A percentile compares a stretch with the other conserved stretches of the same genome.
These are phyloP conservation scores for Cephus pulcher DNA, from an alignment of 2,888 invertebrate species.

Conservation along the genomic window DNA sequence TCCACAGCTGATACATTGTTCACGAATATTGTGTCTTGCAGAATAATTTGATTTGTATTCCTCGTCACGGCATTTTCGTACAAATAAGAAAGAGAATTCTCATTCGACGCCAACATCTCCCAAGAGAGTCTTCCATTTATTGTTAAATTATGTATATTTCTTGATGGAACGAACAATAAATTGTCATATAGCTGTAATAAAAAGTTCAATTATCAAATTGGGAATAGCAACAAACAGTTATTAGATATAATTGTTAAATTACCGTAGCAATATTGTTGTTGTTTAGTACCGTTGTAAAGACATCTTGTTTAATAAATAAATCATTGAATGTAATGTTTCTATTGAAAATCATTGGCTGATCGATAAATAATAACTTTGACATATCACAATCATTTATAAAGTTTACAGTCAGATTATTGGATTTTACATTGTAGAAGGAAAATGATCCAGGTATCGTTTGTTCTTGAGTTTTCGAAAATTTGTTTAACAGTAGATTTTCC, in stretches of 20 bases:
- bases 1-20: slow-evolving; percentile 19
- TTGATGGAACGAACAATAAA: slow-evolving; percentile 29
- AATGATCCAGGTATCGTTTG: slow-evolving; percentile 41
- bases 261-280: slow-evolving; percentile 39
- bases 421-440: slow-evolving; percentile 30
- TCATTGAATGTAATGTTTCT: slow-evolving; percentile 44
- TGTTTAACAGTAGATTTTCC: slow-evolving; percentile 30
- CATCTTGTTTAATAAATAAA: slow-evolving; percentile 38
- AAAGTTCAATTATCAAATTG: background rate
- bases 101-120: slow-evolving; percentile 27
- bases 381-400: slow-evolving; percentile 39
- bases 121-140: slow-evolving; percentile 47
- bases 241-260: slow-evolving; percentile 7
- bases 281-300: slow-evolving; percentile 40
- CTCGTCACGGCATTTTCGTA: slow-evolving; percentile 47
- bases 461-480: slow-evolving; percentile 38
- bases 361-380: slow-evolving; percentile 39
- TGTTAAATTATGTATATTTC: slow-evolving; percentile 29
- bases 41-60: slow-evolving; percentile 40
- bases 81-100: slow-evolving; percentile 37
- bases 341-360: slow-evolving; percentile 38
- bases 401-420: slow-evolving; percentile 30
- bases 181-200: slow-evolving; percentile 40
- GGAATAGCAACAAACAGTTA: background rate
- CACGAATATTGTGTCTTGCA: slow-evolving; percentile 28